Base-by-base conservation (phyloP, 2,797 vertebrate species). In the Pangasius larnaudii region DNA sequence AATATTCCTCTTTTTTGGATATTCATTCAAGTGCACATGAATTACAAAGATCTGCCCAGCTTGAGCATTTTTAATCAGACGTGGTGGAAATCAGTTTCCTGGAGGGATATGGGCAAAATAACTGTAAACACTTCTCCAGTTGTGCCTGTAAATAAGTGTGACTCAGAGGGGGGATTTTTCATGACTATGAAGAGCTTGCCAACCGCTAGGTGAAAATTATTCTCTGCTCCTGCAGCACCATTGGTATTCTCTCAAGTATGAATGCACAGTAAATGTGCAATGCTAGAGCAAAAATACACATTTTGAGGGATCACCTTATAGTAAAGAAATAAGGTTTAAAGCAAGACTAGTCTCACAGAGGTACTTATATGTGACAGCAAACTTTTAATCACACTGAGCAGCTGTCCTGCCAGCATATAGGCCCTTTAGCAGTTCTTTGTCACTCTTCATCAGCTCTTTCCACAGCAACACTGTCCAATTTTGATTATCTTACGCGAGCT, bases 141-240 rank as follows among this genome's bases (percentile, higher is more conserved):
- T 80, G 89, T 84, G 46, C 75, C 89, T 91, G 91, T 91, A 89
- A 91, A 90, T 91, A 90, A 87, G 86, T 67, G 74, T 77, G 89
- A 90, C 86, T 89, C 90, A 85, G 74, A 88, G 88, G 79, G 90
- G 88, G 65, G 61, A 89, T 53, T 63, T 89, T 85, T 85, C 74
- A 89, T 77, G 88, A 84, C 82, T 78, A 81, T 49, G 46, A 71
- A 84, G 39, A 74, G 80, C 61, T 87, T 81, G 74, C 75, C 85
- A 86, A 71, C 69, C n/a, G 69, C 51, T 77, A 88, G 90, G 90
- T 90, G 90, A 91, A 90, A 91, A 91, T 90, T 77, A 85, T 86
- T 65, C 86, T 90, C 46, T 1, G 75, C 87, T 89, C 88, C 86
- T 79, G 67, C 61, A 49, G 46, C 56, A 58, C 87, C 53, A 58